These are phyloP conservation scores for Bombus fervidus DNA, from an alignment of 1,140 invertebrate species.

Conservation along the genomic window DNA sequence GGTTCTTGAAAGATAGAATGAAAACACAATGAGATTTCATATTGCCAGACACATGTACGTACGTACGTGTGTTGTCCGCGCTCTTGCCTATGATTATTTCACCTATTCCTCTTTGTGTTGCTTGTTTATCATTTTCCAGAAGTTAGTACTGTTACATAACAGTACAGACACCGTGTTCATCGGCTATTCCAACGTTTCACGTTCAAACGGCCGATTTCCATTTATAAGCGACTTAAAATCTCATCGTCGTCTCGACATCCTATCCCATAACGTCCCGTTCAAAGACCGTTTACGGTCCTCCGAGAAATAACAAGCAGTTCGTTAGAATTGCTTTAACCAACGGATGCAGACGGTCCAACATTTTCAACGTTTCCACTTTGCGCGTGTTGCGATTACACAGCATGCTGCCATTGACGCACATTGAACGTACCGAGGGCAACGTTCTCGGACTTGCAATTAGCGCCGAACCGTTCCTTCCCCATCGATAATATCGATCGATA, in stretches of 20 bases:
- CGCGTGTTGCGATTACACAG: not conserved
- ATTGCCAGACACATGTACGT: too few species aligned
- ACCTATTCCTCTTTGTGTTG: not conserved
- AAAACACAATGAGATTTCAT: too few species aligned
- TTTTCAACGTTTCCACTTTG: not conserved
- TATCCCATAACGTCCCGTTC: rapidly evolving
- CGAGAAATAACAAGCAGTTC: not conserved
- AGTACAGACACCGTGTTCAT: not conserved
- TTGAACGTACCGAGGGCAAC: not conserved
- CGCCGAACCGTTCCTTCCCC: not conserved
- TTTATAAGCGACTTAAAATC: not conserved
- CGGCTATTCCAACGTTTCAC: not conserved
- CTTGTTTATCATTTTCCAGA: not conserved
- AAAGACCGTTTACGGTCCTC: not conserved
- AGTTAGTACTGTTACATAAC: not conserved
- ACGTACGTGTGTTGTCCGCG: too few species aligned
- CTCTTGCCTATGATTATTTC: too few species aligned
- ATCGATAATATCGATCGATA: conserved; percentile 16
- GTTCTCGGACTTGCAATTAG: conserved; percentile 5
- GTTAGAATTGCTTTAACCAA: not conserved
- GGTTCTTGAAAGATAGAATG: too few species aligned
- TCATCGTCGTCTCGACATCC: not conserved
- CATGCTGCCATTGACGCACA: not conserved
- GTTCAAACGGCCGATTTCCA: too few species aligned
- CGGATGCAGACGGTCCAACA: not conserved